Evolutionary conservation across 2,113 vertebrate species (phyloP).

Genomic region (Epinephelus lanceolatus): DNA sequence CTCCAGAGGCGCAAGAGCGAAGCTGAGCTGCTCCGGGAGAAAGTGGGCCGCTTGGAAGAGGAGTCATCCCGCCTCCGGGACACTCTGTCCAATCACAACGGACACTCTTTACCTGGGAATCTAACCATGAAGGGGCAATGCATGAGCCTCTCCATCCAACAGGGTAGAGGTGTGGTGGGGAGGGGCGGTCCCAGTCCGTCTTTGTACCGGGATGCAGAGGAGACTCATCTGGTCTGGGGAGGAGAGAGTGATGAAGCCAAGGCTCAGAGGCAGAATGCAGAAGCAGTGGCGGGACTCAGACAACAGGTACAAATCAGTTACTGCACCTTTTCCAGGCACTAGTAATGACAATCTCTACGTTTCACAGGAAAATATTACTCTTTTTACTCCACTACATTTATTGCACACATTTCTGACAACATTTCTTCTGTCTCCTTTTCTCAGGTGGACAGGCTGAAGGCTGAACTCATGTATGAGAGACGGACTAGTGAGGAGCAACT

Average conservation of each 20-base stretch:
- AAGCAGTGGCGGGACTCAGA: slow-evolving; percentile 82
- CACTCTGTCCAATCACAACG: slow-evolving; percentile 66
- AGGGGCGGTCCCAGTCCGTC: slow-evolving; percentile 78
- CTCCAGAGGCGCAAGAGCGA: slow-evolving; percentile 95
- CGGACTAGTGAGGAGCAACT: slow-evolving; percentile 90
- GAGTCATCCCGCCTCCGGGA: slow-evolving; percentile 88
- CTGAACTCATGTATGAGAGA: slow-evolving; percentile 90
- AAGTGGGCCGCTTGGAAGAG: slow-evolving; percentile 89
- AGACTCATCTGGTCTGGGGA: slow-evolving; percentile 81
- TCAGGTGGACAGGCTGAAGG: slow-evolving; percentile 89
- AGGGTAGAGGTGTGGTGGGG: slow-evolving; percentile 61
- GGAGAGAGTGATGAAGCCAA: slow-evolving; percentile 90
- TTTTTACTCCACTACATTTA: too few relatives aligned
- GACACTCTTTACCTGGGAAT: slow-evolving; percentile 42
- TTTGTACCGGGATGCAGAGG: slow-evolving; percentile 82
- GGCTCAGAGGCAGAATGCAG: slow-evolving; percentile 86
- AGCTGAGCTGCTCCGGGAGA: slow-evolving; percentile 93
- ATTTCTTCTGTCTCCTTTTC: neutral
- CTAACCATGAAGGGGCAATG: slow-evolving; percentile 70
- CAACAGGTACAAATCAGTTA: slow-evolving; percentile 81
- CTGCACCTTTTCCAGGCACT: too few relatives aligned
- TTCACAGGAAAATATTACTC: too few relatives aligned
- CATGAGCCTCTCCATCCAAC: slow-evolving; percentile 75
- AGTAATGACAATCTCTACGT: too few relatives aligned
- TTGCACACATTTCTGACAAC: neutral